Percentiles rank a stretch among this genome's conserved stretches.
phyloP scores from a whole-genome alignment of 2,888 invertebrate species.

The Malthinus flaveolus region DNA sequence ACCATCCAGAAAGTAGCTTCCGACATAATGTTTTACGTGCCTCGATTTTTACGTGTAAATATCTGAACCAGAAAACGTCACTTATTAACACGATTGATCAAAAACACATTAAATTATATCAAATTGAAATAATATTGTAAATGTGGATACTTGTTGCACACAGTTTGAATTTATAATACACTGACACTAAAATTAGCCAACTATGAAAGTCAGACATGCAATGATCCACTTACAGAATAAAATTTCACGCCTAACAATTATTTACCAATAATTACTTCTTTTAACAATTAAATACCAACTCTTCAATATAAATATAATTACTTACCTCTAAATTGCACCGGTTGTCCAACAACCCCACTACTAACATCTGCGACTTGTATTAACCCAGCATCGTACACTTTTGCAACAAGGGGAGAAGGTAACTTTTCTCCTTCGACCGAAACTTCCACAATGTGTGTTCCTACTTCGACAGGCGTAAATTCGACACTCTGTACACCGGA shows the following conservation, averaged over 20 bases:
- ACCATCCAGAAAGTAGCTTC: too few relatives aligned
- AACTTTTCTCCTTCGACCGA: conserved; percentile 87
- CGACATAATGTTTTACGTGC: too few relatives aligned
- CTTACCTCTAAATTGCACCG: conserved; percentile 93
- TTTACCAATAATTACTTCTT: background rate
- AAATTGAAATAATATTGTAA: too few relatives aligned
- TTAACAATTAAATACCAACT: background rate
- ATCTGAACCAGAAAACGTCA: too few relatives aligned
- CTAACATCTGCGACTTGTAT: conserved; percentile 94
- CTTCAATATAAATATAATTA: conserved; percentile 9
- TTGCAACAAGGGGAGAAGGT: conserved; percentile 86
- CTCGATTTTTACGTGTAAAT: too few relatives aligned
- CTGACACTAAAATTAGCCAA: background rate
- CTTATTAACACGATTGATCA: too few relatives aligned
- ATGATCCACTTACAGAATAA: conserved; percentile 2
- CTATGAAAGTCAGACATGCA: background rate
- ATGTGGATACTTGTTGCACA: too few relatives aligned
- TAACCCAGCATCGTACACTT: conserved; percentile 92
- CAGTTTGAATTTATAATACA: background rate
- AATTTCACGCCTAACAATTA: conserved; percentile 13
- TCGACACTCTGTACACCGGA: conserved; percentile 81
- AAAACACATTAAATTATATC: too few relatives aligned
- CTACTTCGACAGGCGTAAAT: conserved; percentile 91
- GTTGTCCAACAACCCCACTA: conserved; percentile 92
- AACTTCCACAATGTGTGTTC: conserved; percentile 90